phyloP scores from a whole-genome alignment of 1,140 invertebrate species.

The Bombus huntii region DNA sequence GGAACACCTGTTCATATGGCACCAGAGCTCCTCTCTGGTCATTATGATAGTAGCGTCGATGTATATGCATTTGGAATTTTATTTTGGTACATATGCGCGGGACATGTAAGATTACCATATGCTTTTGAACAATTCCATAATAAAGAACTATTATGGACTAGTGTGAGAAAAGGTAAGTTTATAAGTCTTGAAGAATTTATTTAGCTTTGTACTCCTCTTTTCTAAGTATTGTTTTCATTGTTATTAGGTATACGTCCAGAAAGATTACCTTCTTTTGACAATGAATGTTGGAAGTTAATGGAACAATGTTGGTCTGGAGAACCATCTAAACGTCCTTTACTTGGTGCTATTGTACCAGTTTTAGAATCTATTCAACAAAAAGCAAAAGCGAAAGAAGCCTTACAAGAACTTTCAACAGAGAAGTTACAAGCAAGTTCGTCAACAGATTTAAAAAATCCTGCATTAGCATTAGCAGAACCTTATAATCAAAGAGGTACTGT shows the following conservation, averaged over 20 bases:
- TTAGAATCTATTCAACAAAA: conserved; percentile 83
- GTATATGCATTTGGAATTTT: conserved; percentile 96
- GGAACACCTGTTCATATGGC: conserved; percentile 97
- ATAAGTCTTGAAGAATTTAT: background rate
- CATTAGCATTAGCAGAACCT: conserved; percentile 74
- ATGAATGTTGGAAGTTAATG: conserved; percentile 94
- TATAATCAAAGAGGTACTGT: conserved; percentile 77
- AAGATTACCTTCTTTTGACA: conserved; percentile 88
- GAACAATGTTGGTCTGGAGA: conserved; percentile 92
- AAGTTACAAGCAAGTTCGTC: conserved; percentile 58
- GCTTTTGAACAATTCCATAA: conserved; percentile 94
- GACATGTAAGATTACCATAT: conserved; percentile 90
- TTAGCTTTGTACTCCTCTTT: conserved; percentile 26
- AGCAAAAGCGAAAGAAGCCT: conserved; percentile 74
- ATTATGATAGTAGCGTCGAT: conserved; percentile 94
- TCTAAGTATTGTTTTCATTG: background rate
- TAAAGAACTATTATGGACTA: conserved; percentile 94
- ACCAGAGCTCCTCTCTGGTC: conserved; percentile 91
- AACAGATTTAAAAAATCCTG: conserved; percentile 65
- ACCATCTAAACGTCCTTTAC: conserved; percentile 88
- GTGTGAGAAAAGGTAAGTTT: conserved; percentile 90
- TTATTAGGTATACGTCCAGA: conserved; percentile 88
- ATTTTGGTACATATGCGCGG: conserved; percentile 96
- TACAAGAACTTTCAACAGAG: conserved; percentile 56
- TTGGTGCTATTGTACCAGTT: conserved; percentile 89